These are phyloP conservation scores for Parasteatoda tepidariorum DNA, from an alignment of 1,140 invertebrate species.

Conservation along the genomic window DNA sequence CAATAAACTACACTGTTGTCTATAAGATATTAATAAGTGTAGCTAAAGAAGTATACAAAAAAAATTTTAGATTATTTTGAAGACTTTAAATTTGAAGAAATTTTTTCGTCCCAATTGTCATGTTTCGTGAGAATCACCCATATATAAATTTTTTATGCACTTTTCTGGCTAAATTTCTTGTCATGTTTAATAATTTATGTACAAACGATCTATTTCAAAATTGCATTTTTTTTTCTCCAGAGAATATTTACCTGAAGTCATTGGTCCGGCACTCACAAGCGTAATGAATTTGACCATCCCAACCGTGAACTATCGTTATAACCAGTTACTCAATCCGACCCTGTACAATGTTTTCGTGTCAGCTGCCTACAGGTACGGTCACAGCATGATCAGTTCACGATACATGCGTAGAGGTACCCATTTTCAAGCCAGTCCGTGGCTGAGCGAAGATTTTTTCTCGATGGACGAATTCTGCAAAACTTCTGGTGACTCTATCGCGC, in stretches of 20 bases:
- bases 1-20: too few species aligned
- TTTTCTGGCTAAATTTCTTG: neutral
- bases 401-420: neutral
- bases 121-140: too few species aligned
- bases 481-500: neutral
- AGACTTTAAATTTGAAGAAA: too few species aligned
- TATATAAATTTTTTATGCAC: too few species aligned
- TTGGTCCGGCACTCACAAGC: slow-evolving; percentile 76
- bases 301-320: slow-evolving; percentile 76
- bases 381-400: slow-evolving; percentile 81
- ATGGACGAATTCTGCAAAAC: slow-evolving; percentile 39
- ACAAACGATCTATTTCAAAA: slow-evolving; percentile 37
- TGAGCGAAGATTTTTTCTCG: slow-evolving; percentile 39
- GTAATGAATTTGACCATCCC: slow-evolving; percentile 71
- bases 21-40: too few species aligned
- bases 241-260: slow-evolving; percentile 89
- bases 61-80: too few species aligned
- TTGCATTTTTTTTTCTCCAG: slow-evolving; percentile 88
- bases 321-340: slow-evolving; percentile 81
- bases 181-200: neutral
- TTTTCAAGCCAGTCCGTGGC: neutral
- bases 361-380: slow-evolving; percentile 94
- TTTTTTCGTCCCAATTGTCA: too few species aligned
- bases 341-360: slow-evolving; percentile 97
- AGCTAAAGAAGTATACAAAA: too few species aligned